Evolutionary conservation across 1,140 invertebrate species (phyloP), one percentile per base, ranked within the genome.

Genomic region (Drosophila parabipectinata): DNA sequence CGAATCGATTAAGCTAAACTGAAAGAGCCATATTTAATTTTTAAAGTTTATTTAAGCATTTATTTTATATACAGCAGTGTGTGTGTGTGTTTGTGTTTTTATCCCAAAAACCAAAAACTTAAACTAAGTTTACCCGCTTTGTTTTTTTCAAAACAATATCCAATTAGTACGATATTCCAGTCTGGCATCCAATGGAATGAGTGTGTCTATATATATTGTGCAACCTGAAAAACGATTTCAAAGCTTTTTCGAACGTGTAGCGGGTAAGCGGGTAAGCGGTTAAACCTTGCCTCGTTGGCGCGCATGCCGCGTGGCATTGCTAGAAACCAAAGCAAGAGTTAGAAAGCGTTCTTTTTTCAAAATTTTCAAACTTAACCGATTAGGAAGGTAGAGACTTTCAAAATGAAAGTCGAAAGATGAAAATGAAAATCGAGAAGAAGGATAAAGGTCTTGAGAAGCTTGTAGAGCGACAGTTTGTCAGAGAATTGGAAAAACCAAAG

Each of bases 221-320:
- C 47, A 18, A 47, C 45, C 55, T 57, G 76, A 61, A 32, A 79
- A 60, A 48, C 60, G 10, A 50, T 37, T 60, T 21, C 24, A 15
- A 66, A 61, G 44, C 54, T 12, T 28, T 56, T 48, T 34, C 47
- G 47, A 15, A 44, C 53, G 30, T 53, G 28, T 48, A 63, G 26
- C 54, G 54, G 62, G 24, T 50, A 66, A 37, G 39, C 78, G 63
- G 73, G 63, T 71, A 53, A 71, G 61, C 64, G 24, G 72, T 56
- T 85, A 72, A 82, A 78, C 81, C 39, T 61, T 78, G 72, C 74
- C 51, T 37, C 64, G 78, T 47, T 85, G 77, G 60, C 77, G 81
- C 50, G 81, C 77, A 78, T 72, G 78, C 66, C 82, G 78, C 78
- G 74, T 87, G 66, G 62, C 82, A 87, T 87, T 87, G 72, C 82